phyloP scores from a whole-genome alignment of 1,140 invertebrate genomes.

The Eupeodes corollae region DNA sequence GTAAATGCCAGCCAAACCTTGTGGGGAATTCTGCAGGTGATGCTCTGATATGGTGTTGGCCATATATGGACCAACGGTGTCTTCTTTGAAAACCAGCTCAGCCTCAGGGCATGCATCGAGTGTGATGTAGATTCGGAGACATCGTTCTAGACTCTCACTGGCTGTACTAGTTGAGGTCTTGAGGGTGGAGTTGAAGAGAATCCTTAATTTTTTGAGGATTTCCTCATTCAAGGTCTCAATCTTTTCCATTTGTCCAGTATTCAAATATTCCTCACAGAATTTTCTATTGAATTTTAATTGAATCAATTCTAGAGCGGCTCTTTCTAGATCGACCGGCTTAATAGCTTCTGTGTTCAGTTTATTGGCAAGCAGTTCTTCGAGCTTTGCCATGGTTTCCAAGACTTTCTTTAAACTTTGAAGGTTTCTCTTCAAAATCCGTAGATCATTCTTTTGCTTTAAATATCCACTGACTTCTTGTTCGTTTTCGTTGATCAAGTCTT shows the following conservation, averaged over 20 bases:
- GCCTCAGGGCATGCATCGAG: conserved; percentile 57
- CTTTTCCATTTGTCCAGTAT: conserved; percentile 37
- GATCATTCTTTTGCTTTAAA: conserved; percentile 21
- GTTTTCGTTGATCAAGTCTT: conserved; percentile 21
- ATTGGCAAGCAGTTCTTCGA: conserved; percentile 18
- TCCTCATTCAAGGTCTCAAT: conserved; percentile 43
- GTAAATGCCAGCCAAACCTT: conserved; percentile 64
- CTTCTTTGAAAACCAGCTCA: conserved; percentile 56
- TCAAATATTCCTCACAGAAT: conserved; percentile 33
- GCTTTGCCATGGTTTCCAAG: conserved; percentile 20
- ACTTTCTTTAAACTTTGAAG: conserved; percentile 27
- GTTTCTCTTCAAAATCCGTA: conserved; percentile 21
- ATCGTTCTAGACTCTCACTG: conserved; percentile 44
- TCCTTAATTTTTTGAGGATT: conserved; percentile 46
- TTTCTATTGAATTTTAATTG: conserved; percentile 28
- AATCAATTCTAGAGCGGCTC: conserved; percentile 28
- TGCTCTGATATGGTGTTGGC: conserved; percentile 63
- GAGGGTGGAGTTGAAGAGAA: conserved; percentile 49
- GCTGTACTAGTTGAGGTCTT: conserved; percentile 39
- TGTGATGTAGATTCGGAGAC: conserved; percentile 53
- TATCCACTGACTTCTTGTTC: conserved; percentile 18
- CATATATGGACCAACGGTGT: conserved; percentile 61
- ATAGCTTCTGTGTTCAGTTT: conserved; percentile 34
- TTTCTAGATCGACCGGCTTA: conserved; percentile 27
- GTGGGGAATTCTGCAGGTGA: conserved; percentile 54